Evolutionary conservation across 37 sponge, comb jelly and placozoan genomes (phyloP).

Genomic region (Aphrocallistes beatrix): DNA sequence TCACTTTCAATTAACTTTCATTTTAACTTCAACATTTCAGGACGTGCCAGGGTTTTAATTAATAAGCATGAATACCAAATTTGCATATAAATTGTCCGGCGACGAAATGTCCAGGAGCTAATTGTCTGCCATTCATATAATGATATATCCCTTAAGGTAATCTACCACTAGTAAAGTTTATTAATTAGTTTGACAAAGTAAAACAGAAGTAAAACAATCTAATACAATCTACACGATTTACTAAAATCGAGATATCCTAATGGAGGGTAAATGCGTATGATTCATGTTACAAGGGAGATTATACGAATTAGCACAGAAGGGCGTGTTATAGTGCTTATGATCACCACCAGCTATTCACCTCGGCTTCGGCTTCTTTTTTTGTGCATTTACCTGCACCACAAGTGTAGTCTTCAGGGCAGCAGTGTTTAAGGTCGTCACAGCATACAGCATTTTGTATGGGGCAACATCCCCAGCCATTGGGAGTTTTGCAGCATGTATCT

Average conservation of each 20-base stretch:
- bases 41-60: no score
- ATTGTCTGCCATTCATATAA: no score
- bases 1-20: no score
- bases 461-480: background rate
- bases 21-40: no score
- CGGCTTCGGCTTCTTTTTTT: background rate
- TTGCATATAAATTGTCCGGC: no score
- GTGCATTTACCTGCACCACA: background rate
- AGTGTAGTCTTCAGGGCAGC: background rate
- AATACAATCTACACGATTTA: no score
- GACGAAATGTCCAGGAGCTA: no score
- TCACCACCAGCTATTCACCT: background rate
- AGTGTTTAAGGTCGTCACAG: background rate
- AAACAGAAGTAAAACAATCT: background rate
- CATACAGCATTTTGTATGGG: background rate
- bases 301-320: background rate
- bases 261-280: background rate
- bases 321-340: background rate
- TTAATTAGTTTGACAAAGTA: background rate
- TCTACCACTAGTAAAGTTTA: no score
- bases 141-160: no score
- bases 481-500: background rate
- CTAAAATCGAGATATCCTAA: background rate
- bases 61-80: no score
- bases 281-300: background rate